These are phyloP conservation scores for Pseudopleuronectes americanus DNA, from an alignment of 2,797 vertebrate genomes.

Conservation along the genomic window DNA sequence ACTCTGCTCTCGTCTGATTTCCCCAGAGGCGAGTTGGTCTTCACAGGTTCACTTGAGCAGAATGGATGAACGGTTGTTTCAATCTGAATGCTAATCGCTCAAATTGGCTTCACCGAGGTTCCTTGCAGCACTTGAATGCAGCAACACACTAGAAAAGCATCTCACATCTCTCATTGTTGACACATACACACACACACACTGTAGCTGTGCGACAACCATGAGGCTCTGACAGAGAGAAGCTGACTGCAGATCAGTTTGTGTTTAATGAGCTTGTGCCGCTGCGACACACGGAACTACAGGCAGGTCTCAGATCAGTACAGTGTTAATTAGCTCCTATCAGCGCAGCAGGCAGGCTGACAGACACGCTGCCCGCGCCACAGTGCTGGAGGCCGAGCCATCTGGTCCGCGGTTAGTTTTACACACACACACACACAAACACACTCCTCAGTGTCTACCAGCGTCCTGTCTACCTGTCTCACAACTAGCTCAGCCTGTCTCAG, in stretches of 20 bases:
- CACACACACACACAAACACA: constrained; percentile 10
- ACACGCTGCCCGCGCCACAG: constrained; percentile 42
- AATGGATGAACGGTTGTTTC: constrained; percentile 46
- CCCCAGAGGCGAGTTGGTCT: constrained; percentile 63
- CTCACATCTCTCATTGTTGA: background rate
- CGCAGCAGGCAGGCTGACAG: constrained; percentile 48
- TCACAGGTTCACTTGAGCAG: constrained; percentile 51
- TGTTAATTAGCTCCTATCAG: constrained; percentile 65
- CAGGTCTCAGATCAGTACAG: constrained; percentile 67
- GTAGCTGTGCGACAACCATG: background rate
- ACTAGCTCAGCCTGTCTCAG: constrained; percentile 23
- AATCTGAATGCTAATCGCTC: constrained; percentile 70
- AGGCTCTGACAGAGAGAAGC: constrained; percentile 32
- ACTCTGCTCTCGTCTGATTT: constrained; percentile 54
- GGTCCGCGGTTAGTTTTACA: constrained; percentile 26
- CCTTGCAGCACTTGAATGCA: constrained; percentile 21
- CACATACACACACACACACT: background rate
- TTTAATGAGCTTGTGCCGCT: constrained; percentile 51
- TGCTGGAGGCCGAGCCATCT: constrained; percentile 52
- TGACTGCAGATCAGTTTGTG: constrained; percentile 56
- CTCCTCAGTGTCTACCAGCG: background rate
- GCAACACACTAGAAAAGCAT: background rate
- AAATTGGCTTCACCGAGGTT: constrained; percentile 32
- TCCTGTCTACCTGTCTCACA: constrained; percentile 48
- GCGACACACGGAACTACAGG: constrained; percentile 43